phyloP scores from a whole-genome alignment of 2,888 invertebrate genomes.

The Thymelicus acteon region DNA sequence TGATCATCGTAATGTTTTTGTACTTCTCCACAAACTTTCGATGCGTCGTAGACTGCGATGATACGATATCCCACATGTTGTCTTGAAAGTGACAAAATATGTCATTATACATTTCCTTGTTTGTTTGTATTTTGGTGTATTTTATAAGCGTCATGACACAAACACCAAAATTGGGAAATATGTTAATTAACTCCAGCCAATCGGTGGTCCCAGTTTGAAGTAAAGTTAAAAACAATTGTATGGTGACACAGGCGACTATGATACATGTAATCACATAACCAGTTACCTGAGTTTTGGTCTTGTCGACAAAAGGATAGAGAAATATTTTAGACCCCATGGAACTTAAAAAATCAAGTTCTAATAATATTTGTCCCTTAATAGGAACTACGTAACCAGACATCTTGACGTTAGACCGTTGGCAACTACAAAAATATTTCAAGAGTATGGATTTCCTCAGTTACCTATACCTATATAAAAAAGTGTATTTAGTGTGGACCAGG shows the following conservation, averaged over 20 bases:
- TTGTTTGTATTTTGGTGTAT: constrained; percentile 57
- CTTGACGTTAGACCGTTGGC: not conserved
- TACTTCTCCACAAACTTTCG: constrained; percentile 54
- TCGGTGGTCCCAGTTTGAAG: constrained; percentile 55
- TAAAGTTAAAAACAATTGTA: constrained; percentile 59
- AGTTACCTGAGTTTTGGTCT: constrained; percentile 48
- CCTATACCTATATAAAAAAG: too few relatives aligned
- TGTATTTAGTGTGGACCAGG: constrained; percentile 4
- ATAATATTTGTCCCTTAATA: constrained; percentile 47
- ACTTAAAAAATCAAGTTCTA: constrained; percentile 57
- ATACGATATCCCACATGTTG: constrained; percentile 59
- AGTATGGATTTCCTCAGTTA: not conserved
- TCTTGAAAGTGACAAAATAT: constrained; percentile 60
- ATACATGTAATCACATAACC: constrained; percentile 52
- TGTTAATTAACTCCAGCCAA: constrained; percentile 65
- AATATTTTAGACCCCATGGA: constrained; percentile 59
- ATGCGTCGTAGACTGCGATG: constrained; percentile 51
- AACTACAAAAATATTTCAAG: not conserved
- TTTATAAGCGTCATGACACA: constrained; percentile 64
- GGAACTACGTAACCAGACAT: constrained; percentile 13
- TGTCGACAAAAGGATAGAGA: constrained; percentile 61
- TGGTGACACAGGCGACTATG: constrained; percentile 54
- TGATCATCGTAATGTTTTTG: constrained; percentile 49
- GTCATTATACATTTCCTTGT: constrained; percentile 55
- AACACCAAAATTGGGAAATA: constrained; percentile 70